A percentile compares a stretch with the other conserved stretches of the same genome.
Evolutionary conservation across 2,113 vertebrate species (phyloP).

Genomic region (Dascyllus trimaculatus): DNA sequence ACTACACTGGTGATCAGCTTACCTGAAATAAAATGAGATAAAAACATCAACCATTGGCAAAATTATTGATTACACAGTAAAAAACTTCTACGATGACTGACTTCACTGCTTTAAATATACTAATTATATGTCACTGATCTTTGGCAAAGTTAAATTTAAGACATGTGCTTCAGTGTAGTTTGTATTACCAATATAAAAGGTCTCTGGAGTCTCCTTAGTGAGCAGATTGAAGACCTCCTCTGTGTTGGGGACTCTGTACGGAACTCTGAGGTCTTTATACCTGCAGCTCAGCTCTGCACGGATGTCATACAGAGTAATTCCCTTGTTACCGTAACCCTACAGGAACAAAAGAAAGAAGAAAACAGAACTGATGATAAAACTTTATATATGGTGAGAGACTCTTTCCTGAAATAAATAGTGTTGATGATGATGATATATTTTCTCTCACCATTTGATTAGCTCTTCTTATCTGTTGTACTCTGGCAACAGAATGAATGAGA

Average conservation of each 20-base stretch:
- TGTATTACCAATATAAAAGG: slow-evolving; percentile 95
- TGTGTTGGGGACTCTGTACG: slow-evolving; percentile 94
- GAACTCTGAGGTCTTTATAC: slow-evolving; percentile 96
- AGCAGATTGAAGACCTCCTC: slow-evolving; percentile 98
- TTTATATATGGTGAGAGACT: not conserved
- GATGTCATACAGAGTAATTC: slow-evolving; percentile 98
- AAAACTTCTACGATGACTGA: not conserved
- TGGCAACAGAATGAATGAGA: not conserved
- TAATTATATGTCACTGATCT: not conserved
- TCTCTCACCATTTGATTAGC: too few species aligned
- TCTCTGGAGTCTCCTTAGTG: slow-evolving; percentile 99
- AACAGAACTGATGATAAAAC: not conserved
- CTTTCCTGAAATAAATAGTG: not conserved
- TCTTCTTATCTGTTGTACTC: too few species aligned
- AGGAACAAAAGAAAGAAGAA: slow-evolving; percentile 3
- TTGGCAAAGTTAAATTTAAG: not conserved
- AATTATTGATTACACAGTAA: not conserved
- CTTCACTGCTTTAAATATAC: not conserved
- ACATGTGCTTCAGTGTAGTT: not conserved
- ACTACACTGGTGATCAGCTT: slow-evolving; percentile 97
- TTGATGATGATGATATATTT: too few species aligned
- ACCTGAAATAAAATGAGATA: slow-evolving; percentile 78
- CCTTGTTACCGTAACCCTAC: slow-evolving; percentile 98
- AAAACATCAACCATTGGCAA: not conserved
- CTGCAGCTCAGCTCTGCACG: slow-evolving; percentile 97